Base-by-base conservation (phyloP, 2,113 vertebrate genomes). In the Chroicocephalus ridibundus region DNA sequence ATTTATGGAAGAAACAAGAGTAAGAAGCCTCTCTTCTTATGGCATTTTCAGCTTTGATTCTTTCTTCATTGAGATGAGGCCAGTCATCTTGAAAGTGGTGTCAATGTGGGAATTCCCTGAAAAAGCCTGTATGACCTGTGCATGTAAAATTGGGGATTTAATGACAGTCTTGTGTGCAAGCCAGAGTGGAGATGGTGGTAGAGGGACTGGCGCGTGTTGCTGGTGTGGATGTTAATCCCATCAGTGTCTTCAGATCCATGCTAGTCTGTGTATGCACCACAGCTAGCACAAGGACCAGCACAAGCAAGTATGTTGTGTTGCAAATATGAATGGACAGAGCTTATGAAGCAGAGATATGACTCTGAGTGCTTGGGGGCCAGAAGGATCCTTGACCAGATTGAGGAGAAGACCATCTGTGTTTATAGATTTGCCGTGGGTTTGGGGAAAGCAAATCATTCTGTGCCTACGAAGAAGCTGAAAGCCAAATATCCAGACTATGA, bases 291-390 rank as follows among this genome's bases (percentile, higher is more conserved):
- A 26, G 47, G 32, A 81, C 38, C 38, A 58, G n/a, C 54, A 31
- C 14, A 0, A 6, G 61, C 34, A 38, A 71, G 29, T 18, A 32
- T 2, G 0, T n/a, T 52, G 9, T 54, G 15, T 71, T 71, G 47
- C 47, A 55, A 4, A 13, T 60, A 21, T 8, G 22, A 55, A 29
- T 74, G 54, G 46, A 31, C 46, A 71, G 49, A 76, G 34, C 31
- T 57, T 65, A 42, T 70, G 69, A 44, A 84, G 52, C 27, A 74
- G 54, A 55, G 36, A 25, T 58, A 4, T 2, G 6, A 29, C 29
- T 77, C 22, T 29, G 98, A 98, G 88, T 99, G 98, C 94, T 42
- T 99, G 32, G 98, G 98, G 38, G 98, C 98, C 54, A 98, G 99
- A n/a, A 97, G 98, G 52, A 98, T 99, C 93, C 96, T 95, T 95